phyloP scores from a whole-genome alignment of 2,113 vertebrate genomes.

The Sinocyclocheilus grahami region DNA sequence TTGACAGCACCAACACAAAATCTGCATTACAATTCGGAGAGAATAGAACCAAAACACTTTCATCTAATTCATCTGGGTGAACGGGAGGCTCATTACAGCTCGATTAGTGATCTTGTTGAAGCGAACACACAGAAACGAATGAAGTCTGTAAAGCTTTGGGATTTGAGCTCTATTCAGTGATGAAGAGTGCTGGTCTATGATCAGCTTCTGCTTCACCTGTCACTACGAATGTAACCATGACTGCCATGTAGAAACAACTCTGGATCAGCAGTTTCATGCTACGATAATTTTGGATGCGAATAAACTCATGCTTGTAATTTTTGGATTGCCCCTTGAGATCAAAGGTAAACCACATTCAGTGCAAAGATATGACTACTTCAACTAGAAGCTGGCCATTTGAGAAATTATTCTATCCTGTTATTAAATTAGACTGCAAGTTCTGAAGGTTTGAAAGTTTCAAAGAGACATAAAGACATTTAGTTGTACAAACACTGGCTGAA shows the following conservation, averaged over 20 bases:
- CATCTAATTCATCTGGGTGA: slow-evolving; percentile 39
- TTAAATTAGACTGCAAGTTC: not conserved
- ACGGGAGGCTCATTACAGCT: slow-evolving; percentile 31
- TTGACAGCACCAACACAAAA: not conserved
- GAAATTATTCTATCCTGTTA: not conserved
- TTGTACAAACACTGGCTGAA: not conserved
- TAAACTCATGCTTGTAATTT: not conserved
- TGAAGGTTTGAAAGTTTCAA: not conserved
- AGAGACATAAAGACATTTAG: not conserved
- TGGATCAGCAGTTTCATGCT: not conserved
- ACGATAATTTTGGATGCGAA: not conserved
- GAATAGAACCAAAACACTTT: slow-evolving; percentile 27
- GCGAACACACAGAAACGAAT: slow-evolving; percentile 8
- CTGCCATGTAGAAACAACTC: not conserved
- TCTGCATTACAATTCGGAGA: slow-evolving; percentile 30
- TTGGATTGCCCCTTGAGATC: not conserved
- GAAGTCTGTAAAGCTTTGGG: not conserved
- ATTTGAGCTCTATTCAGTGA: not conserved
- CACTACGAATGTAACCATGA: not conserved
- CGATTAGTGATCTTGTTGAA: slow-evolving; percentile 7
- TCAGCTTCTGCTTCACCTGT: slow-evolving; percentile 17
- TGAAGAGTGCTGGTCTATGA: not conserved
- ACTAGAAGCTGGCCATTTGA: not conserved
- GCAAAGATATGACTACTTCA: not conserved
- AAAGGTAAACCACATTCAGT: not conserved